A percentile compares a stretch with the other conserved stretches of the same genome.
Conservation (phyloP, 2,797 vertebrate genomes). For the Macropus fuliginosus region DNA sequence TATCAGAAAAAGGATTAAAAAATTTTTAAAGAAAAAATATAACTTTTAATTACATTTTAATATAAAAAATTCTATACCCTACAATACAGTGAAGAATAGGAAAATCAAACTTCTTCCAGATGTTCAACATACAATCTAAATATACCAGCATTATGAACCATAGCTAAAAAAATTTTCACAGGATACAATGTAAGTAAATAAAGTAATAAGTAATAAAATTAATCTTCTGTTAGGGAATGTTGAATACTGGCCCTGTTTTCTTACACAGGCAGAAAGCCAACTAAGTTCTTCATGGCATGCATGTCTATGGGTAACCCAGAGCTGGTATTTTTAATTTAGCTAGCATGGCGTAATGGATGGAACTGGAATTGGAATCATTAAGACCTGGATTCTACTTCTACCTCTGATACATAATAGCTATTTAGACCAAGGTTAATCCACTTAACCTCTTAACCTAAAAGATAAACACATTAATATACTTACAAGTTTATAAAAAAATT, state of each 20-base stretch:
- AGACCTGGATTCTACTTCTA: no score
- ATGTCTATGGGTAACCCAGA: not conserved
- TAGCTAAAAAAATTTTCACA: not conserved
- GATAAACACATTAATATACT: constrained; percentile 6
- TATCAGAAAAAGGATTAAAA: not conserved
- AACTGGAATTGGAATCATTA: not conserved
- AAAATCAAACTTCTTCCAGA: not conserved
- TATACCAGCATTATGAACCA: not conserved
- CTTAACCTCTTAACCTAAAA: no score
- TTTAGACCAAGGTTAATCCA: no score
- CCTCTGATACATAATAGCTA: no score
- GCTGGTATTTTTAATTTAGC: not conserved
- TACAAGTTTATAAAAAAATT: constrained; percentile 12
- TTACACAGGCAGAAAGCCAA: not conserved
- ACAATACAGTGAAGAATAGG: not conserved
- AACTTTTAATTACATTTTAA: constrained; percentile 2
- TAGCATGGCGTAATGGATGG: not conserved
- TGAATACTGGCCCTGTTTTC: not conserved
- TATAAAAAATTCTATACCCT: constrained; percentile 6
- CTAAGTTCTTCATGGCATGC: not conserved
- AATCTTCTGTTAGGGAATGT: not conserved
- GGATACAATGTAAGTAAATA: not conserved
- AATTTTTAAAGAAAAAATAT: constrained; percentile 17
- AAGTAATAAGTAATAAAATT: not conserved
- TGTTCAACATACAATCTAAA: not conserved